Evolutionary conservation across 92 coral and sea anemone genomes (phyloP).

Genomic region (Montipora capitata): DNA sequence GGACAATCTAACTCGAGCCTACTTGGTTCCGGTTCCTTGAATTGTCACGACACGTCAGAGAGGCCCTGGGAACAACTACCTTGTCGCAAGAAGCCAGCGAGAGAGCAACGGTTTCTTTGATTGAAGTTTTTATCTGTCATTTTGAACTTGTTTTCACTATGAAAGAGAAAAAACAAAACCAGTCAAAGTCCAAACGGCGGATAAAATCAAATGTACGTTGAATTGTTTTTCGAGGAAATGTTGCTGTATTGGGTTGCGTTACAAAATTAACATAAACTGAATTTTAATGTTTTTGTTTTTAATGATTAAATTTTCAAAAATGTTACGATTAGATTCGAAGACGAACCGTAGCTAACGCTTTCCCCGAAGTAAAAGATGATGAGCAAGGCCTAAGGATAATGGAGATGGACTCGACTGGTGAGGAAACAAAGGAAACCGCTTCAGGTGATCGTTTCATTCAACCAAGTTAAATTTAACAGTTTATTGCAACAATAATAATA

Average conservation of each 20-base stretch:
- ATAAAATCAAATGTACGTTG: conserved; percentile 17
- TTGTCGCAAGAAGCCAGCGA: neutral
- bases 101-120: no score
- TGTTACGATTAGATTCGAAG: neutral
- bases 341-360: neutral
- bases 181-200: conserved; percentile 4
- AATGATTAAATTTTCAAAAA: no score
- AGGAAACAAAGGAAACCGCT: neutral
- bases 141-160: neutral
- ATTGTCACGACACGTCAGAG: neutral
- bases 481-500: no score
- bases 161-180: conserved; percentile 4
- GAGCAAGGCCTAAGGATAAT: neutral
- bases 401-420: neutral
- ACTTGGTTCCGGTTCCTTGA: no score
- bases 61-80: neutral
- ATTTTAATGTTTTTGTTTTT: no score
- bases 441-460: neutral
- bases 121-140: neutral
- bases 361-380: neutral
- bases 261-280: neutral
- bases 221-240: no score
- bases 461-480: neutral
- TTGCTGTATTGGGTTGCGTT: neutral
- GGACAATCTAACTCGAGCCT: no score